A percentile compares a stretch with the other conserved stretches of the same genome.
Evolutionary conservation across 2,888 invertebrate species (phyloP).

Genomic region (Odontomyia ornata): DNA sequence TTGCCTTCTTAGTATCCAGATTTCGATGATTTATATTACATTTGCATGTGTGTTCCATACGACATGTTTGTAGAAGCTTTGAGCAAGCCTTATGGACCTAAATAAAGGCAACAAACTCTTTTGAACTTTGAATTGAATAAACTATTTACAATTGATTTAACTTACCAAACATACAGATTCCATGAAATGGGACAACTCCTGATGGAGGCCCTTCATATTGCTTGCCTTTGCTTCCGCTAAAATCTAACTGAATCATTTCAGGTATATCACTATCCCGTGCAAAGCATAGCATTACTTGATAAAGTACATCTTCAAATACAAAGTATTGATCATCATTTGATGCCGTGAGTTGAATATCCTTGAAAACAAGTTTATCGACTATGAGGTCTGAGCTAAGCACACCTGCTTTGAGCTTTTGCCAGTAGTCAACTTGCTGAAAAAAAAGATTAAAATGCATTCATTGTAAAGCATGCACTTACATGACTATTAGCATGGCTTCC

Average conservation of each 20-base stretch:
- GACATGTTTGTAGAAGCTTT: no score
- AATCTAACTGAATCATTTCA: constrained; percentile 72
- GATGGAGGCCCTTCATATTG: constrained; percentile 71
- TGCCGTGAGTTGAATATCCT: constrained; percentile 94
- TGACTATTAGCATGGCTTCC: constrained; percentile 78
- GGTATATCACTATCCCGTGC: constrained; percentile 86
- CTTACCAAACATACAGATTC: constrained; percentile 96
- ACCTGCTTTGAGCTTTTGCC: constrained; percentile 80
- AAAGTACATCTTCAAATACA: constrained; percentile 94
- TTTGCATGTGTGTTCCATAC: no score
- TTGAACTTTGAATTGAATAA: no score
- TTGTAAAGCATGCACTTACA: constrained; percentile 63
- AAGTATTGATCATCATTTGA: constrained; percentile 98
- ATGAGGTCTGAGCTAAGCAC: constrained; percentile 90
- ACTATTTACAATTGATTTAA: not conserved
- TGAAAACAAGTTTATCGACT: constrained; percentile 93
- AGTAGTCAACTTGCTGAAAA: constrained; percentile 75
- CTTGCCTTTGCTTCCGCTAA: constrained; percentile 59
- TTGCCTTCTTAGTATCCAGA: no score
- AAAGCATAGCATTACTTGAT: constrained; percentile 93
- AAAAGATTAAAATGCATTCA: not conserved
- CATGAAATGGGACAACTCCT: constrained; percentile 95
- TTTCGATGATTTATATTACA: no score
- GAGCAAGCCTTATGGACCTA: no score
- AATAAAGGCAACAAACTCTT: no score